Percentiles rank a stretch among this genome's conserved stretches.
These are phyloP conservation scores for Mesochorus sp. DNA, from an alignment of 2,888 invertebrate species.

Conservation along the genomic window DNA sequence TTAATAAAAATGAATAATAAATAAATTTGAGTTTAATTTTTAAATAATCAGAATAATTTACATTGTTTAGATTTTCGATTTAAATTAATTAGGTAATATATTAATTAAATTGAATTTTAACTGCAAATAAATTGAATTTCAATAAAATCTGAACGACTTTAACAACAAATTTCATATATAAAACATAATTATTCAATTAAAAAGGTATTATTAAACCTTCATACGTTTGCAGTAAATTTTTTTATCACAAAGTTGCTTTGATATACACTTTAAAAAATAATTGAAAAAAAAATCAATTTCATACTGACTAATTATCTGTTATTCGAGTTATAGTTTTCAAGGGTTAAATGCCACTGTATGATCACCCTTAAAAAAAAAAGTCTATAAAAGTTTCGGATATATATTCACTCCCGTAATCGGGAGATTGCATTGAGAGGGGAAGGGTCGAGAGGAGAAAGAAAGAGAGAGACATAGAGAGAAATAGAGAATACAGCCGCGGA, in stretches of 20 bases:
- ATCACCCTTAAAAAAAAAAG: conserved; percentile 32
- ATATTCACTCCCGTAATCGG: not conserved
- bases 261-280: not conserved
- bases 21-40: too few species aligned
- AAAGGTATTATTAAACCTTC: not conserved
- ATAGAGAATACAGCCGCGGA: conserved; percentile 21
- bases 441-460: not conserved
- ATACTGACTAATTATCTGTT: not conserved
- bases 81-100: too few species aligned
- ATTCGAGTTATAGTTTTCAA: not conserved
- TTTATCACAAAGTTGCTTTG: not conserved
- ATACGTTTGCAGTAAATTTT: not conserved
- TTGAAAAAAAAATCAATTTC: conserved; percentile 24
- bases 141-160: not conserved
- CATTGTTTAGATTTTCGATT: too few species aligned
- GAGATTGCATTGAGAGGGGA: not conserved
- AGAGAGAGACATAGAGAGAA: not conserved
- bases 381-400: not conserved
- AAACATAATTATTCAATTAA: not conserved
- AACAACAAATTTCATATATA: not conserved
- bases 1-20: too few species aligned
- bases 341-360: conserved; percentile 7
- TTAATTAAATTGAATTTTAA: not conserved
- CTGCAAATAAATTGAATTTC: not conserved
- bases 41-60: too few species aligned